Evolutionary conservation across 2,113 vertebrate species (phyloP).

Genomic region (Lophura nycthemera): DNA sequence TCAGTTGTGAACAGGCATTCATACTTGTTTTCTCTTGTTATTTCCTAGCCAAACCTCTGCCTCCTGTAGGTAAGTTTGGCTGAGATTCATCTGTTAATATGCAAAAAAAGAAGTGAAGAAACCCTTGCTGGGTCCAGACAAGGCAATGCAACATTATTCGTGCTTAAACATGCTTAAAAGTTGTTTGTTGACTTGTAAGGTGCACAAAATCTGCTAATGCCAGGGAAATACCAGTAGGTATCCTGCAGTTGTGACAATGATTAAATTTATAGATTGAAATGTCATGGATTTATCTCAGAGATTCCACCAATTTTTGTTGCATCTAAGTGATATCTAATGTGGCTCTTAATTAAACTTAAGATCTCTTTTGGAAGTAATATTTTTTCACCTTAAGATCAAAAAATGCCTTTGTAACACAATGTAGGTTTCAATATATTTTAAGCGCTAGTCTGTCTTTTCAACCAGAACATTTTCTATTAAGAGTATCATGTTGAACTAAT

Average conservation of each 20-base stretch:
- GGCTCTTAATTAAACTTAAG: neutral
- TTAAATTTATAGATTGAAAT: neutral
- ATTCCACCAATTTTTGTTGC: neutral
- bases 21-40: neutral
- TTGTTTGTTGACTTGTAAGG: neutral
- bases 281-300: neutral
- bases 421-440: neutral
- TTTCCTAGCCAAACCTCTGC: neutral
- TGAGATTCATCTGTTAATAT: neutral
- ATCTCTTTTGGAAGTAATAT: neutral
- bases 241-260: neutral
- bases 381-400: neutral
- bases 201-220: neutral
- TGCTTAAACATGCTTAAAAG: neutral
- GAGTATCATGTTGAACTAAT: neutral
- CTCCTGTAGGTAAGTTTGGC: neutral
- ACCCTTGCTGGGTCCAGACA: neutral
- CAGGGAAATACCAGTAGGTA: constrained; percentile 28
- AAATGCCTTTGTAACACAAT: neutral
- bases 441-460: neutral
- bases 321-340: neutral
- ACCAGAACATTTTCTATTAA: neutral
- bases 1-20: neutral
- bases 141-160: neutral
- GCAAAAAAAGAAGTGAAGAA: neutral